Evolutionary conservation across 2,888 invertebrate genomes (phyloP).

Genomic region (Pterostichus niger): DNA sequence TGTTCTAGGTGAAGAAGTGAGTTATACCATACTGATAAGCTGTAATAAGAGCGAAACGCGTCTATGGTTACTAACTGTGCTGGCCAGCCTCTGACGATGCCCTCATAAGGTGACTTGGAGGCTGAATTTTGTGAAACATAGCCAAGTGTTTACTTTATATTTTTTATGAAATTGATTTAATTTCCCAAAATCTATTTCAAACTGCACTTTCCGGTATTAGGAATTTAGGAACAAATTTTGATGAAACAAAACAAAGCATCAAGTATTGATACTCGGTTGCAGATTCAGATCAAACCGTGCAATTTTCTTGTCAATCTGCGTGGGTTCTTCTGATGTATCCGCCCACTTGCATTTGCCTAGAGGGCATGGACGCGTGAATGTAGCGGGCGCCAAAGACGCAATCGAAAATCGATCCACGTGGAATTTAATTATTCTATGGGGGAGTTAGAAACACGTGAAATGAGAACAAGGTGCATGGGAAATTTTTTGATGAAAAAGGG

Average conservation of each 20-base stretch:
- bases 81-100: too few species aligned
- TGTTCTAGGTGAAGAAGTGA: too few species aligned
- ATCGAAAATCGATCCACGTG: constrained; percentile 54
- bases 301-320: constrained; percentile 35
- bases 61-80: too few species aligned
- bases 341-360: constrained; percentile 20
- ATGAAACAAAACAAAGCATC: neutral
- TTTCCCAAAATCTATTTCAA: too few species aligned
- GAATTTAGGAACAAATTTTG: neutral
- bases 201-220: too few species aligned
- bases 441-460: constrained; percentile 51
- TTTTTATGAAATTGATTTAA: too few species aligned
- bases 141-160: too few species aligned
- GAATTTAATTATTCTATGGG: constrained; percentile 58
- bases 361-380: constrained; percentile 39
- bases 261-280: neutral
- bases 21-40: too few species aligned
- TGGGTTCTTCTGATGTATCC: constrained; percentile 11
- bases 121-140: too few species aligned
- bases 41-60: too few species aligned
- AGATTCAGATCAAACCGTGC: constrained; percentile 22
- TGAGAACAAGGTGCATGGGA: constrained; percentile 37
- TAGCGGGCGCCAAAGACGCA: constrained; percentile 3
- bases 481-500: constrained; percentile 53
- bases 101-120: too few species aligned